These are phyloP conservation scores for Acanthosepion pharaonis DNA, from an alignment of 2,888 invertebrate genomes.

Conservation along the genomic window DNA sequence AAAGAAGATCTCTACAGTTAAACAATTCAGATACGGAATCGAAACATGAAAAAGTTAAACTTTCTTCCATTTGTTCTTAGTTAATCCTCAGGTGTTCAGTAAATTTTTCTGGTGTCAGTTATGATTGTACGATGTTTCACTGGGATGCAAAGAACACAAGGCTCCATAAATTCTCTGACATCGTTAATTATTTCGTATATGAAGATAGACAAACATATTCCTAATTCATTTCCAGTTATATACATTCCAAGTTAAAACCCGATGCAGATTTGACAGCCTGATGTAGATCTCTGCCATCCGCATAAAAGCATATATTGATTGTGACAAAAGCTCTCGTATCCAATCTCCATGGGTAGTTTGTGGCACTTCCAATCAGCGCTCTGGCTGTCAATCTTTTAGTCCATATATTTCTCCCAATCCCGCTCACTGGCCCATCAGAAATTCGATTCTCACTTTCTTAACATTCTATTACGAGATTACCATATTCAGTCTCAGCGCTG, in stretches of 20 bases:
- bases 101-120: too few relatives aligned
- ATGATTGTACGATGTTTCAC: too few relatives aligned
- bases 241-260: background rate
- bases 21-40: too few relatives aligned
- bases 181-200: background rate
- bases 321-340: background rate
- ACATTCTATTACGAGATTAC: background rate
- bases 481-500: background rate
- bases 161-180: background rate
- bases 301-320: background rate
- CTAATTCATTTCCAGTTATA: background rate
- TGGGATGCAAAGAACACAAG: too few relatives aligned
- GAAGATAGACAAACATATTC: background rate
- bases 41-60: too few relatives aligned
- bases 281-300: background rate
- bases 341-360: background rate
- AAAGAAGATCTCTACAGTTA: too few relatives aligned
- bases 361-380: background rate
- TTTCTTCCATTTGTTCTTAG: too few relatives aligned
- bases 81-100: too few relatives aligned
- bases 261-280: background rate
- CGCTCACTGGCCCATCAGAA: background rate
- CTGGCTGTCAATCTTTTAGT: background rate
- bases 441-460: conserved; percentile 6
- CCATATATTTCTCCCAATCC: background rate